Conservation (phyloP, 2,113 vertebrate species). For the Aplodontia rufa region DNA sequence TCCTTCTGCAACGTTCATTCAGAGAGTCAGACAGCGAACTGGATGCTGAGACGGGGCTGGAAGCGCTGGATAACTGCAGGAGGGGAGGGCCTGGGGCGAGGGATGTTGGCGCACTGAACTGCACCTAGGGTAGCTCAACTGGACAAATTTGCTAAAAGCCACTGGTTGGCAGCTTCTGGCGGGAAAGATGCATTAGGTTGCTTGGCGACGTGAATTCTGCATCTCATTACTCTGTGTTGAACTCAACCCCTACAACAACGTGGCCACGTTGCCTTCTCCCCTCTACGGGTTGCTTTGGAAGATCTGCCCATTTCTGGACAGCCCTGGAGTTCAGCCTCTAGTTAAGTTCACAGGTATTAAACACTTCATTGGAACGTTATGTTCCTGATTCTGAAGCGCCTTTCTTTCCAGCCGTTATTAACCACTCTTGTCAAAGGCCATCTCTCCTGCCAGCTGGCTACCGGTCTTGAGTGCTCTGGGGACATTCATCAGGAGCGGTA, state of each 20-base stretch:
- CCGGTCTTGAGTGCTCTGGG: rapidly evolving
- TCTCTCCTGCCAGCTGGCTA: not conserved
- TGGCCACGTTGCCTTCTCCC: rapidly evolving
- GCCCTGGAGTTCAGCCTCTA: not conserved
- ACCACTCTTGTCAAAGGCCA: not conserved
- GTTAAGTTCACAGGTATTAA: not conserved
- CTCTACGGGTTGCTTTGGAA: not conserved
- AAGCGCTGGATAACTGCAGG: rapidly evolving
- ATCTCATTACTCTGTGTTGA: too few relatives aligned
- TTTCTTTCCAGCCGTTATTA: conserved; percentile 7
- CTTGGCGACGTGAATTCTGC: rapidly evolving
- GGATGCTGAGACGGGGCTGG: not conserved
- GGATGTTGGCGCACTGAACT: rapidly evolving
- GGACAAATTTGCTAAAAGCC: not conserved
- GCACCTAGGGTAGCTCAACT: not conserved
- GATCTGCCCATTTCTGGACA: not conserved
- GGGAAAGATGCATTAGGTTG: rapidly evolving
- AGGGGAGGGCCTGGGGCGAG: too few relatives aligned
- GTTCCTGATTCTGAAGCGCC: not conserved
- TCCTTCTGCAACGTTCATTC: not conserved
- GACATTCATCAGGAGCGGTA: not conserved
- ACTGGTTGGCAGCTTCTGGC: too few relatives aligned
- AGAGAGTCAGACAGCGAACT: not conserved
- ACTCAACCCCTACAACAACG: rapidly evolving
- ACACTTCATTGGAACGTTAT: not conserved